A percentile compares a stretch with the other conserved stretches of the same genome.
Evolutionary conservation across 2,797 vertebrate genomes (phyloP).

Genomic region (Micrastur ruficollis): DNA sequence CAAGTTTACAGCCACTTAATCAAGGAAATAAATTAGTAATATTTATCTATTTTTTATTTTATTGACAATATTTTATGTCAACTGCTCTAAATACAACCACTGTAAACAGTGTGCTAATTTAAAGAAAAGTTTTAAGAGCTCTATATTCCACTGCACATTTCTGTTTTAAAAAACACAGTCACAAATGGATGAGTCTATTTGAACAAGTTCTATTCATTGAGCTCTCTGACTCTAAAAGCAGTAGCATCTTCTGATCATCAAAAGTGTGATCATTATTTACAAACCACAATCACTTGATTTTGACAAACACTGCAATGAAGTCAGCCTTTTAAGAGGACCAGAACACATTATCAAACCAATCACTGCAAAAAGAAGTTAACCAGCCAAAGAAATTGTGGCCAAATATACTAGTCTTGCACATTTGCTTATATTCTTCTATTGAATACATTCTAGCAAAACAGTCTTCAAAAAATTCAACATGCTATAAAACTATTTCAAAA

Average conservation of each 20-base stretch:
- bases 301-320: neutral
- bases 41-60: neutral
- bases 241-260: neutral
- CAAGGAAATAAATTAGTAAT: neutral
- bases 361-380: neutral
- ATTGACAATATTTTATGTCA: neutral
- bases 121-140: neutral
- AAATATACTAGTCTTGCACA: neutral
- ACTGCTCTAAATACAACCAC: neutral
- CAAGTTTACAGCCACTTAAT: neutral
- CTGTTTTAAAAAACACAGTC: neutral
- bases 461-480: neutral
- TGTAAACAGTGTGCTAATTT: neutral
- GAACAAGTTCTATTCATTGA: neutral
- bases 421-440: neutral
- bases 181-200: neutral
- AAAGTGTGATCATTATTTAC: neutral
- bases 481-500: neutral
- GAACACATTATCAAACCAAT: neutral
- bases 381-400: neutral
- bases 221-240: neutral
- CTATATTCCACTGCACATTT: neutral
- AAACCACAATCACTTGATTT: neutral
- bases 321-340: neutral
- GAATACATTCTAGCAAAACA: neutral